A percentile compares a stretch with the other conserved stretches of the same genome.
Evolutionary conservation across 2,888 invertebrate species (phyloP).

Genomic region (Clitarchus hookeri): DNA sequence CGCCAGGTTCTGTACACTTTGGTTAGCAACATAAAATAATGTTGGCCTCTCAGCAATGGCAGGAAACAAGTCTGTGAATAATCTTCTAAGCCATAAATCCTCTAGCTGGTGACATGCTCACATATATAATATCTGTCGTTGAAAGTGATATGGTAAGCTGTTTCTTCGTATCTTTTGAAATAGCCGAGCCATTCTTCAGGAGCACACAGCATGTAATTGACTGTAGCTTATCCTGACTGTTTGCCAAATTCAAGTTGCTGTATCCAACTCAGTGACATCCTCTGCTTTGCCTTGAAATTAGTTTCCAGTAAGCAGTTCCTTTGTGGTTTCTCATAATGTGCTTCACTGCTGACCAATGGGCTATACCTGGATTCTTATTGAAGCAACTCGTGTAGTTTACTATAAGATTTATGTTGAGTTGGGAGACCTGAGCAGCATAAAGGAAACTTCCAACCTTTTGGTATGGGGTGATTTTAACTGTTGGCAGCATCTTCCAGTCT

Average conservation of each 20-base stretch:
- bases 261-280: not conserved
- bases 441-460: conserved; percentile 5
- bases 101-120: not conserved
- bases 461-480: not conserved
- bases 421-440: not conserved
- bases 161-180: not conserved
- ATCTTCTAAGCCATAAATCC: not conserved
- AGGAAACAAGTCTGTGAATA: not conserved
- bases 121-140: not conserved
- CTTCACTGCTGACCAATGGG: conserved; percentile 5
- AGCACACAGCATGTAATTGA: not conserved
- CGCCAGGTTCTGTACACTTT: not conserved
- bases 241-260: not conserved
- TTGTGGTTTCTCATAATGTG: not conserved
- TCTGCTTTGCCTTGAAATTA: not conserved
- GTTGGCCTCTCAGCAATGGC: not conserved
- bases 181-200: not conserved
- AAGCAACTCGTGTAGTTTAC: not conserved
- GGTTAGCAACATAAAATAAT: not conserved
- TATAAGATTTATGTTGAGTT: not conserved
- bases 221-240: not conserved
- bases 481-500: not conserved
- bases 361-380: not conserved
- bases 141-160: not conserved
- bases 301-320: not conserved